Evolutionary conservation across 2,797 vertebrate genomes (phyloP).

Genomic region (Graptemys geographica): DNA sequence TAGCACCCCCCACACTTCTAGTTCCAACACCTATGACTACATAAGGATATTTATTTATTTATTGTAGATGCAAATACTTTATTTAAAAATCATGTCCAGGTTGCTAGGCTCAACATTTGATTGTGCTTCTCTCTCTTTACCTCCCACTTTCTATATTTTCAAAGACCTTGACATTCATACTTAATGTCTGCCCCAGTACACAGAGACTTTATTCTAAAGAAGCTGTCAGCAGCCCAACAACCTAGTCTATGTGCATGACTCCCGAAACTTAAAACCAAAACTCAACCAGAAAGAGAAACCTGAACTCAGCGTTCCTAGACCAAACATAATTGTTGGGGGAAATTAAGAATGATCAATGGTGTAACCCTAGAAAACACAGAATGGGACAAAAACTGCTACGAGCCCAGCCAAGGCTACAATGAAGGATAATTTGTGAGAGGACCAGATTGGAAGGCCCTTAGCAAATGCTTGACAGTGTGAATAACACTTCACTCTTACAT

Average conservation of each 20-base stretch:
- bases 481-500: background rate
- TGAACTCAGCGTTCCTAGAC: background rate
- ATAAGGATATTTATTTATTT: background rate
- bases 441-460: background rate
- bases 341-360: background rate
- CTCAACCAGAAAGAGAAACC: conserved; percentile 1
- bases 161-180: background rate
- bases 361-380: background rate
- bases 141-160: background rate
- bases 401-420: background rate
- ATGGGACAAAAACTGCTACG: background rate
- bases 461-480: no score
- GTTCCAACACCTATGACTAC: background rate
- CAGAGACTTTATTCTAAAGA: background rate
- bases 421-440: background rate
- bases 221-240: background rate
- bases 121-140: background rate
- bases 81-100: background rate
- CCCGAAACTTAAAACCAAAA: background rate
- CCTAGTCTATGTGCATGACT: background rate
- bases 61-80: background rate
- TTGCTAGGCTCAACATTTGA: background rate
- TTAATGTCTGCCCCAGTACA: background rate
- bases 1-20: no score
- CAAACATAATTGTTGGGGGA: background rate